Evolutionary conservation across 64 coral and sea anemone species (phyloP), one percentile per base, ranked within the genome.

Genomic region (Montipora cactus): DNA sequence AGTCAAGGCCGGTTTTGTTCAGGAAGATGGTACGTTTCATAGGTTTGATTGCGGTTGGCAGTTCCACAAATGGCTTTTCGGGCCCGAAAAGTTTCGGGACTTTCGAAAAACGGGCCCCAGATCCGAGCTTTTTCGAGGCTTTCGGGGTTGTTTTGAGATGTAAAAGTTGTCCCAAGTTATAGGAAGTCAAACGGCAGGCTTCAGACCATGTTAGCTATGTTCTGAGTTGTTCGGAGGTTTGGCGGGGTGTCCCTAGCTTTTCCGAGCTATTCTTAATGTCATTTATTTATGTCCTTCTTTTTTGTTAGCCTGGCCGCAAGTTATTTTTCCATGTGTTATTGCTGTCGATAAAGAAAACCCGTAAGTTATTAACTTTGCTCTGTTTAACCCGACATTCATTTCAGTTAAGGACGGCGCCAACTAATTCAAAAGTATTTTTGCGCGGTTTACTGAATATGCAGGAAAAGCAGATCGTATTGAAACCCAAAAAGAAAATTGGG

Each of bases 1-100:
- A 23, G 80, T 97, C 58, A 97, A 97, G 53, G 95, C 95, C 66
- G 95, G 95, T 16, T 97, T 97, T 77, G 95, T 93, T 3, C 74
- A 72, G 47, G 92, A 94, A 87, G 83, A 94, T 92, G 95, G 95
- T 97, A 94, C 8, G 8, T 0, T 9, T 48, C 9, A 5, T 44
- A 13, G 7, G 2, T 23, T 37, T 37, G 1, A 37, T 37, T 37
- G 37, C 37, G 37, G 37, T 37, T 37, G 37, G 37, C 37, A 37
- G 37, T 37, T 37, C 37, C 37, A 37, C 37, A 37, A 37, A 37
- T 37, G 37, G 37, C 37, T 37, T 37, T 37, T 2, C 37, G 37
- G 37, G 37, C 37, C 37, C 2, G 37, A 37, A 37, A 37, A 37
- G 37, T 37, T 37, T 37, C 0, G 37, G 37, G 37, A 37, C 37